Evolutionary conservation across 2,797 vertebrate genomes (phyloP).

Genomic region (Rallus crepitans): DNA sequence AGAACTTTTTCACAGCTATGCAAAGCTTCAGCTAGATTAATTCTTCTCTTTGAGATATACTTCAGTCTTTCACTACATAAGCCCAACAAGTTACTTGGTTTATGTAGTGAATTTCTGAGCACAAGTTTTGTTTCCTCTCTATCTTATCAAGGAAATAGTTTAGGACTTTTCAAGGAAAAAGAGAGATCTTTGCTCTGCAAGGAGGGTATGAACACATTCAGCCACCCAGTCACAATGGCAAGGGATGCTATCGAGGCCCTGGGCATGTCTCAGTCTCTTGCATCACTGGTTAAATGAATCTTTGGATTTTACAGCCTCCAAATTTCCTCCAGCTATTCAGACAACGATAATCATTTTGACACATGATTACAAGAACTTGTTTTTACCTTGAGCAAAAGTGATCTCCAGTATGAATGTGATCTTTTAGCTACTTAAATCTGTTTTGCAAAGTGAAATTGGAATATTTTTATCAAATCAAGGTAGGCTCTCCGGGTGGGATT

Average conservation of each 20-base stretch:
- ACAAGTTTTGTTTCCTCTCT: background rate
- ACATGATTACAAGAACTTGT: background rate
- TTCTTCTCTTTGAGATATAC: background rate
- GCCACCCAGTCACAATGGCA: background rate
- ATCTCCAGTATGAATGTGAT: background rate
- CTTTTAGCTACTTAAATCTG: background rate
- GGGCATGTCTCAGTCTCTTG: slow-evolving; percentile 6
- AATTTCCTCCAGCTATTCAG: background rate
- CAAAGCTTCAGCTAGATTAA: background rate
- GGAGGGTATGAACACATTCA: background rate
- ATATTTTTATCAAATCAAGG: background rate
- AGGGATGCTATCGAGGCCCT: background rate
- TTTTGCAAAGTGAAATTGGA: background rate
- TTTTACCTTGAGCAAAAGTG: background rate
- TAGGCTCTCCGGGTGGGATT: background rate
- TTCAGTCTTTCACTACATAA: background rate
- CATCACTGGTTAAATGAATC: background rate
- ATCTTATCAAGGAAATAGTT: background rate
- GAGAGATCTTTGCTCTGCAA: background rate
- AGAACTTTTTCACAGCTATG: background rate
- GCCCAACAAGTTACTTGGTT: background rate
- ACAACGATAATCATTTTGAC: slow-evolving; percentile 27
- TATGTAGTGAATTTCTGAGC: background rate
- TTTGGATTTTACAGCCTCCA: slow-evolving; percentile 6
- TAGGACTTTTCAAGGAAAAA: background rate